Evolutionary conservation across 2,888 invertebrate species (phyloP), one percentile per base, ranked within the genome.

Genomic region (Aphelenchoides bicaudatus): DNA sequence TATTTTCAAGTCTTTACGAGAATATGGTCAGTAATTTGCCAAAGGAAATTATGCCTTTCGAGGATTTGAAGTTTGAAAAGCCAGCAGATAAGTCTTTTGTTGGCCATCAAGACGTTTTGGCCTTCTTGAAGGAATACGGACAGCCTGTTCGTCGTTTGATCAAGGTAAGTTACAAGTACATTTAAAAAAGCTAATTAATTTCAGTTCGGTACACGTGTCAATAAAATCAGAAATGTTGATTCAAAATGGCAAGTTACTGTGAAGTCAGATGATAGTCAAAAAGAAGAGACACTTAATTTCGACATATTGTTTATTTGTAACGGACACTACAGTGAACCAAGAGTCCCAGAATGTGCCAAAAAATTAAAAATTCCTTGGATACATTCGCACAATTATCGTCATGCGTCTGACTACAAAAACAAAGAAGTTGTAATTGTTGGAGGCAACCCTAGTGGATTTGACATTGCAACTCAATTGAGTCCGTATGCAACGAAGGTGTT

Each of bases 41-140:
- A 0, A 91, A 91, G 79, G 90, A 93, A 82, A 85, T 89, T 2
- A 92, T 93, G 92, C 88, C 88, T 0, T 91, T 86, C 79, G 89
- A 89, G 0, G 91, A 89, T 78, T 89, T 87, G 80, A 87, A 88
- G 0, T 87, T 90, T 61, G 84, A 72, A 0, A 63, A 81, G 89
- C 1, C 83, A 84, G 0, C 87, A 88, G 25, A 84, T 58, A 31
- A n/a, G 16, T 63, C 67, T 3, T 67, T 67, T 27, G 48, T 67
- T 3, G 29, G 37, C 2, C 62, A 56, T 31, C 51, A 58, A 39
- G 57, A 65, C 19, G 67, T 73, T 1, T 54, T 68, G 16, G 46
- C 57, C n/a, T 74, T 72, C 47, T 56, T 74, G 8, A 39, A 70
- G 52, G 56, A 65, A 30, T 72, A 60, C 53, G 61, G 70, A 0